Base-by-base conservation (phyloP, 1,140 invertebrate genomes). In the Megalonaias nervosa region DNA sequence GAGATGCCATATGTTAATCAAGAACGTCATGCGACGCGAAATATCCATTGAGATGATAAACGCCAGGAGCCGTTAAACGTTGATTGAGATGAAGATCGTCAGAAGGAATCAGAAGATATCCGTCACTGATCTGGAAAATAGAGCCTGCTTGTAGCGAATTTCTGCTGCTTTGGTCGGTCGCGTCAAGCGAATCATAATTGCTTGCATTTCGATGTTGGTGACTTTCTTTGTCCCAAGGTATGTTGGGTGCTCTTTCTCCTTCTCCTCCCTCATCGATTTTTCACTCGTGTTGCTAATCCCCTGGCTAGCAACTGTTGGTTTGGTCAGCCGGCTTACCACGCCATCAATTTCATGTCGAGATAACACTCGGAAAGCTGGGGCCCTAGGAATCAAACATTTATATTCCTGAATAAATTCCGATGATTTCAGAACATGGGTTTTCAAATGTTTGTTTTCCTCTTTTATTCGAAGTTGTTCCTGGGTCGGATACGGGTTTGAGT, bases 341-440 rank as follows among this genome's bases (percentile, higher is more conserved):
- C 77, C 79, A 57, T 85, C 80, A 16, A 87, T 75, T 72, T 87
- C 81, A 66, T 86, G 78, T 6, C 83, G 77, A 16, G 86, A 86
- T 2, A 87, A 76, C 19, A 81, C 62, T 14, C 85, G 81, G 71
- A 87, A 87, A 15, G 85, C 86, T 12, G 85, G 85, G 14, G 86
- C 86, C 23, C 84, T 48, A 48, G 86, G 86, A 58, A 87, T 85
- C 71, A 87, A 62, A 73, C 86, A 87, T 48, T 79, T 80, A 74
- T 85, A 84, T 48, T 84, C 81, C 31, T 82, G 67, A 31, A 81
- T 77, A 65, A 85, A 87, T 59, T 87, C 85, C 1, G 86, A 86
- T 31, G 80, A 82, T 48, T 81, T 67, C 19, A 87, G 80, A 3
- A 87, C 84, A 61, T 79, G 75, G 31, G 81, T 77, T 71, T 87